Evolutionary conservation across 2,888 invertebrate genomes (phyloP).

Genomic region (Altica lythri): DNA sequence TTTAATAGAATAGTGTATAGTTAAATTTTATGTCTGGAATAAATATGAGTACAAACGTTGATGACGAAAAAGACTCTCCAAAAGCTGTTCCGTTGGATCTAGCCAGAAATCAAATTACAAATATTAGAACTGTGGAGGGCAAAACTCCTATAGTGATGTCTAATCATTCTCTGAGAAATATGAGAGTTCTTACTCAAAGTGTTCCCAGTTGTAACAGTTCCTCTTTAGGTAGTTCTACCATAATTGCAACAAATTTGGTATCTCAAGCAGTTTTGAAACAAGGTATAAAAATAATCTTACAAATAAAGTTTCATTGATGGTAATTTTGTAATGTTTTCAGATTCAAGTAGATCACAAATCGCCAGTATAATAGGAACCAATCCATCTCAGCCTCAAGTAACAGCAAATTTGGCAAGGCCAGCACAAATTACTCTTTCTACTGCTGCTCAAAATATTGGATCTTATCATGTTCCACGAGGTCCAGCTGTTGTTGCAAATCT

Average conservation of each 20-base stretch:
- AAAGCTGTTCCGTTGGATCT: conserved; percentile 63
- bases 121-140: conserved; percentile 58
- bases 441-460: conserved; percentile 50
- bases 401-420: conserved; percentile 46
- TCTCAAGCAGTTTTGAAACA: conserved; percentile 62
- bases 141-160: conserved; percentile 54
- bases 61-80: conserved; percentile 63
- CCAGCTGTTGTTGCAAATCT: conserved; percentile 77
- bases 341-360: conserved; percentile 40
- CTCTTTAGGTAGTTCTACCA: conserved; percentile 51
- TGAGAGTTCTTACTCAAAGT: conserved; percentile 54
- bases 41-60: conserved; percentile 55
- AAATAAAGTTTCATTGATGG: not conserved
- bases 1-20: conserved; percentile 20
- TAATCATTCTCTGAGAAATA: conserved; percentile 52
- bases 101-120: conserved; percentile 60
- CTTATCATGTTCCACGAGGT: conserved; percentile 61
- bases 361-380: conserved; percentile 37
- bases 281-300: conserved; percentile 48
- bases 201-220: conserved; percentile 48
- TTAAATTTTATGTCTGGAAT: conserved; percentile 11
- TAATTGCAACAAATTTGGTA: conserved; percentile 57
- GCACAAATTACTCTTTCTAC: conserved; percentile 55
- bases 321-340: conserved; percentile 26
- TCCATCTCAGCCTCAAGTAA: conserved; percentile 35